A percentile compares a stretch with the other conserved stretches of the same genome.
These are phyloP conservation scores for Trachurus trachurus DNA, from an alignment of 2,797 vertebrate genomes.

Conservation along the genomic window DNA sequence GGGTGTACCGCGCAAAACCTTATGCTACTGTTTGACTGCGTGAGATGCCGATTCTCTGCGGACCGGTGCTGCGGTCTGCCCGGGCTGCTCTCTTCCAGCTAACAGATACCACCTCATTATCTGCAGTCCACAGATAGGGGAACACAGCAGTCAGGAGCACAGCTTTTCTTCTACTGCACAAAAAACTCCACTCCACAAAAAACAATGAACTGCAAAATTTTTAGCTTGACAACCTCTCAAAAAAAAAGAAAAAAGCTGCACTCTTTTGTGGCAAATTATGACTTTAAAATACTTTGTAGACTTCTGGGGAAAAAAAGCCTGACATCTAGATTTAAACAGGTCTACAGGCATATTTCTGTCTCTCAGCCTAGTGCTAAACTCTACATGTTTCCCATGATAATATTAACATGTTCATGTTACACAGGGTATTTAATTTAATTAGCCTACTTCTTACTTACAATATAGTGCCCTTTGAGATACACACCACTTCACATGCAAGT, in stretches of 20 bases:
- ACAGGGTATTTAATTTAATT: no score
- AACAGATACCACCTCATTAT: slow-evolving; percentile 78
- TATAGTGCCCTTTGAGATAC: no score
- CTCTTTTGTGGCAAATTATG: slow-evolving; percentile 48
- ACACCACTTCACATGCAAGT: no score
- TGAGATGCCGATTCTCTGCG: slow-evolving; percentile 57
- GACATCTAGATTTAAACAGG: slow-evolving; percentile 8
- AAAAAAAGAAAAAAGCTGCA: not conserved
- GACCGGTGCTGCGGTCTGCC: slow-evolving; percentile 55
- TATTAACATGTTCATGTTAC: no score
- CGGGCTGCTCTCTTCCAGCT: slow-evolving; percentile 60
- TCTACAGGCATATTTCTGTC: not conserved
- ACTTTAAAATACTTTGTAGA: slow-evolving; percentile 50
- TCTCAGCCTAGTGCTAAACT: no score
- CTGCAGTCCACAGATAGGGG: slow-evolving; percentile 69
- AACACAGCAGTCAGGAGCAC: slow-evolving; percentile 49
- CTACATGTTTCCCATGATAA: no score
- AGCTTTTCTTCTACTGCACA: slow-evolving; percentile 63
- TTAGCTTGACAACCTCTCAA: slow-evolving; percentile 29
- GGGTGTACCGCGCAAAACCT: slow-evolving; percentile 64
- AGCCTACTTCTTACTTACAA: no score
- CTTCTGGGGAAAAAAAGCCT: not conserved
- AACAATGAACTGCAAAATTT: slow-evolving; percentile 65
- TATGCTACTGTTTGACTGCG: slow-evolving; percentile 56
- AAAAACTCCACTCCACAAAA: slow-evolving; percentile 28